These are phyloP conservation scores for Sepiola atlantica DNA, from an alignment of 2,888 invertebrate genomes.

Conservation along the genomic window DNA sequence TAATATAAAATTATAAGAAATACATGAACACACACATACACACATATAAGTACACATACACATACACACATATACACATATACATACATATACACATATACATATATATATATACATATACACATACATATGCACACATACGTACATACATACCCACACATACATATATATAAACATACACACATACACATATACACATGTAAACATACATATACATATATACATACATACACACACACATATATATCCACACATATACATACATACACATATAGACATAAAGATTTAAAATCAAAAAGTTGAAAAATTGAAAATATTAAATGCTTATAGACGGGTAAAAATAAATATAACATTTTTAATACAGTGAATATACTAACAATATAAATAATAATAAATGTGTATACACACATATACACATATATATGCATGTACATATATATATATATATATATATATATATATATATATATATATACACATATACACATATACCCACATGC, in stretches of 20 bases:
- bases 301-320: too few species aligned
- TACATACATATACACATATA: not conserved
- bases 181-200: not conserved
- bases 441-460: not conserved
- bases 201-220: not conserved
- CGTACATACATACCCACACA: not conserved
- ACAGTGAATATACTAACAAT: too few species aligned
- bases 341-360: too few species aligned
- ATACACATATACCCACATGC: not conserved
- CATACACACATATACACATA: not conserved
- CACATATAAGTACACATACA: not conserved
- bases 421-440: not conserved
- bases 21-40: slow-evolving; percentile 35
- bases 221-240: not conserved
- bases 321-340: too few species aligned
- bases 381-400: not conserved
- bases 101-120: not conserved
- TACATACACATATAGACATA: not conserved
- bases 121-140: not conserved
- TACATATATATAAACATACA: not conserved
- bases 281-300: too few species aligned
- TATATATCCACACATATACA: not conserved
- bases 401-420: not conserved
- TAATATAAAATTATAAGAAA: too few species aligned
- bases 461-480: not conserved